Conservation (phyloP, 2,797 vertebrate species). For the Tinamus major region DNA sequence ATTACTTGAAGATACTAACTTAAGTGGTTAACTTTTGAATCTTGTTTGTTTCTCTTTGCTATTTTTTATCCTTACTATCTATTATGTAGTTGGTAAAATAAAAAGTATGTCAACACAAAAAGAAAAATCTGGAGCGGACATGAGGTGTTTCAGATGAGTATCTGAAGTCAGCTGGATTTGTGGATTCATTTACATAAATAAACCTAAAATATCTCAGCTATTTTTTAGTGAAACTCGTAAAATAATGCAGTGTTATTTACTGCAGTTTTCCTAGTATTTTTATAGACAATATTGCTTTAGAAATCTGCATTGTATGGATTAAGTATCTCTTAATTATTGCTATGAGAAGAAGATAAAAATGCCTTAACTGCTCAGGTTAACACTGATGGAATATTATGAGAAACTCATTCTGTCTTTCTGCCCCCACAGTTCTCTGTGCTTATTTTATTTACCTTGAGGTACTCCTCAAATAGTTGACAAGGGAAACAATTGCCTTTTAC, state of each 20-base stretch:
- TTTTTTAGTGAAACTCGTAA: neutral
- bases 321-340: neutral
- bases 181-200: neutral
- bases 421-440: neutral
- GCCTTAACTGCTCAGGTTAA: neutral
- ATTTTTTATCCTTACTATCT: neutral
- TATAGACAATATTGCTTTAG: neutral
- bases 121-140: neutral
- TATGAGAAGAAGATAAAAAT: neutral
- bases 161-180: neutral
- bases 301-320: neutral
- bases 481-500: neutral
- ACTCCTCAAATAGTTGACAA: neutral
- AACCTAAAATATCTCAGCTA: neutral
- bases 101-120: neutral
- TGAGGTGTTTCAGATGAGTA: neutral
- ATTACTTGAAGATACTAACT: constrained; percentile 9
- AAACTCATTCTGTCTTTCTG: neutral
- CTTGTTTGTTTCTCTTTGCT: neutral
- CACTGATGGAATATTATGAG: neutral
- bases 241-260: neutral
- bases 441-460: neutral
- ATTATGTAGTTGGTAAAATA: neutral
- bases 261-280: neutral
- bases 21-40: neutral